These are phyloP conservation scores for Drosophila kokeensis DNA, from an alignment of 2,888 invertebrate genomes.

Conservation along the genomic window DNA sequence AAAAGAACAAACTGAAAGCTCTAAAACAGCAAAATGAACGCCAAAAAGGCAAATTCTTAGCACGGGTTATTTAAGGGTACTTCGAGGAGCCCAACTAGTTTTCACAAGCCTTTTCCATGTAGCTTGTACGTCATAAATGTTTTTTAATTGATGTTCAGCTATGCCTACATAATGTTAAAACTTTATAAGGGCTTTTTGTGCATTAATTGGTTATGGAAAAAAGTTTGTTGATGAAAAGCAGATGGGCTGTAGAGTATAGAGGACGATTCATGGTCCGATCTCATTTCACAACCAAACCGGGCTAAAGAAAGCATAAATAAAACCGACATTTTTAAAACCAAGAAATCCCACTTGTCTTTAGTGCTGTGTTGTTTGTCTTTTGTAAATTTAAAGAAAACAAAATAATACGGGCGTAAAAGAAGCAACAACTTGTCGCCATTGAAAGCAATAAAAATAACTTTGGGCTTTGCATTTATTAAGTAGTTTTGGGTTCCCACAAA, in stretches of 20 bases:
- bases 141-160: conserved; percentile 66
- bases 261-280: neutral
- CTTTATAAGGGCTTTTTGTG: conserved; percentile 23
- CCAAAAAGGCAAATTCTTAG: conserved; percentile 12
- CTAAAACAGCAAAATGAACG: conserved; percentile 1
- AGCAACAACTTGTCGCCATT: conserved; percentile 38
- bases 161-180: conserved; percentile 2
- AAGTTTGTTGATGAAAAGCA: conserved; percentile 43
- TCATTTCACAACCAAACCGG: conserved; percentile 14
- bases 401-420: conserved; percentile 13
- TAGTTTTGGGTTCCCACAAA: conserved; percentile 46
- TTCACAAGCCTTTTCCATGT: neutral
- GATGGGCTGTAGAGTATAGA: conserved; percentile 23
- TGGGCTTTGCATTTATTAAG: conserved; percentile 37
- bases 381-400: conserved; percentile 75
- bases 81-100: conserved; percentile 27
- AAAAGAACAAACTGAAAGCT: conserved; percentile 48
- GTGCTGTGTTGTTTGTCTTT: conserved; percentile 39
- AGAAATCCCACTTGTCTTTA: conserved; percentile 13
- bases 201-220: conserved; percentile 65
- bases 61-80: conserved; percentile 19
- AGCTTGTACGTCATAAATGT: conserved; percentile 38
- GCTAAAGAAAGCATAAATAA: conserved; percentile 12
- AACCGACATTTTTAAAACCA: neutral
- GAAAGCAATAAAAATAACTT: conserved; percentile 42